A percentile compares a stretch with the other conserved stretches of the same genome.
These are phyloP conservation scores for Diachrysia chrysitis DNA, from an alignment of 2,888 invertebrate species.

Conservation along the genomic window DNA sequence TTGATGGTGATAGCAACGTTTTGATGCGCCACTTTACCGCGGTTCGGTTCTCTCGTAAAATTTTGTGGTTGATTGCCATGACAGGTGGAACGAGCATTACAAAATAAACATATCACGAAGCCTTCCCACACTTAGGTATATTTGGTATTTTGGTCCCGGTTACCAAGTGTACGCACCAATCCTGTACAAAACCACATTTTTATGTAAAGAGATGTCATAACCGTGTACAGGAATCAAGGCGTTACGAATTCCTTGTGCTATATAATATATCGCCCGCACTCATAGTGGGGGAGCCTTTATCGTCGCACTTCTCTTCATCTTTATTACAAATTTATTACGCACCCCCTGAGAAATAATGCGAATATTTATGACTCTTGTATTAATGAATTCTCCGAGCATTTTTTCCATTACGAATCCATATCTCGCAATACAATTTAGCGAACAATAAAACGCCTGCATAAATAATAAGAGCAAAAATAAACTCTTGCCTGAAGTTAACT, in stretches of 20 bases:
- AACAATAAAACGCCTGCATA: constrained; percentile 65
- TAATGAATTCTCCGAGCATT: constrained; percentile 71
- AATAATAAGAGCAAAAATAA: constrained; percentile 64
- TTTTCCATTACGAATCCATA: constrained; percentile 51
- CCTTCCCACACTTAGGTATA: constrained; percentile 25
- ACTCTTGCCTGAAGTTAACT: constrained; percentile 24
- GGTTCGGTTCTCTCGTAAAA: constrained; percentile 43
- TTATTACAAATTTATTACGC: constrained; percentile 81
- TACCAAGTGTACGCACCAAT: constrained; percentile 38
- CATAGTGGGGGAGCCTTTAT: constrained; percentile 69
- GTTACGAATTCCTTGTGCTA: constrained; percentile 70
- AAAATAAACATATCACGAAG: constrained; percentile 47
- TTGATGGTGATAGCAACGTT: constrained; percentile 51
- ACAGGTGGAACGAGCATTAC: constrained; percentile 49
- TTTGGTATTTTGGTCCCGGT: constrained; percentile 36
- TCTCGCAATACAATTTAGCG: constrained; percentile 48
- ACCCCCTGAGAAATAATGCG: constrained; percentile 72
- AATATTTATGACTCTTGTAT: constrained; percentile 77
- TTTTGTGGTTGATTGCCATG: constrained; percentile 48
- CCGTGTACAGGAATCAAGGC: constrained; percentile 65
- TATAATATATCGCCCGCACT: constrained; percentile 51
- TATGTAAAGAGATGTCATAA: constrained; percentile 59
- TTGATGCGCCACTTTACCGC: constrained; percentile 32
- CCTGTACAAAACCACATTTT: constrained; percentile 54
- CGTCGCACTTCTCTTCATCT: constrained; percentile 69